Percentiles rank a stretch among this genome's conserved stretches.
Evolutionary conservation across 2,888 invertebrate species (phyloP).

Genomic region (Morpho achilles): DNA sequence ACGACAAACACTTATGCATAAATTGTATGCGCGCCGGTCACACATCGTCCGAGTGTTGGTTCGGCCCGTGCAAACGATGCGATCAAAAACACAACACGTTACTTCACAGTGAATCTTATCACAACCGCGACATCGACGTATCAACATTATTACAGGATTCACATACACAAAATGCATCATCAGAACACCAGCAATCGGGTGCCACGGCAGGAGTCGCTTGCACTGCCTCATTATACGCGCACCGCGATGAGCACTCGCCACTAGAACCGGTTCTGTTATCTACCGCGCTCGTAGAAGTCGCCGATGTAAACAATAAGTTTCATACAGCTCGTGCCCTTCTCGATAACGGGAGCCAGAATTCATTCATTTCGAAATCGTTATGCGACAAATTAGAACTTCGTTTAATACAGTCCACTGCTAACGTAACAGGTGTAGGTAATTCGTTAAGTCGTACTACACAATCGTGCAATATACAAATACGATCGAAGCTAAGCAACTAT

Average conservation of each 20-base stretch:
- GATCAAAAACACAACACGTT: slow-evolving; percentile 20
- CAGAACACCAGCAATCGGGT: too few relatives aligned
- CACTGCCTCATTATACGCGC: too few relatives aligned
- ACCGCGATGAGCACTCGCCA: too few relatives aligned
- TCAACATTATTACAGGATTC: not conserved
- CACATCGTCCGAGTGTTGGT: slow-evolving; percentile 2
- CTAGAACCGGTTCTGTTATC: slow-evolving; percentile 25
- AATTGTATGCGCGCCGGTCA: slow-evolving; percentile 17
- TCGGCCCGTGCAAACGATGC: slow-evolving; percentile 23
- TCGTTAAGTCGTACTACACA: slow-evolving; percentile 22
- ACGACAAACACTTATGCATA: slow-evolving; percentile 9
- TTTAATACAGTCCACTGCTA: slow-evolving; percentile 31
- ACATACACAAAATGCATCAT: too few relatives aligned
- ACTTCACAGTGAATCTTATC: slow-evolving; percentile 12
- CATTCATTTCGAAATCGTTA: slow-evolving; percentile 27
- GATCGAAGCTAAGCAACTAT: slow-evolving; percentile 15
- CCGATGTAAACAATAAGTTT: slow-evolving; percentile 14
- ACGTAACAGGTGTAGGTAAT: slow-evolving; percentile 27
- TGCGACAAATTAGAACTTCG: slow-evolving; percentile 21
- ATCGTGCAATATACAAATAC: slow-evolving; percentile 24
- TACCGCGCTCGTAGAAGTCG: slow-evolving; percentile 28
- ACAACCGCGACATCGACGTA: too few relatives aligned
- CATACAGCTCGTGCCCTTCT: slow-evolving; percentile 22
- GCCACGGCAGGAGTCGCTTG: too few relatives aligned
- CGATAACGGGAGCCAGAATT: slow-evolving; percentile 30